Percentiles rank a stretch among this genome's conserved stretches.
Evolutionary conservation across 1,140 invertebrate species (phyloP).

Genomic region (Zaprionus gabonicus): DNA sequence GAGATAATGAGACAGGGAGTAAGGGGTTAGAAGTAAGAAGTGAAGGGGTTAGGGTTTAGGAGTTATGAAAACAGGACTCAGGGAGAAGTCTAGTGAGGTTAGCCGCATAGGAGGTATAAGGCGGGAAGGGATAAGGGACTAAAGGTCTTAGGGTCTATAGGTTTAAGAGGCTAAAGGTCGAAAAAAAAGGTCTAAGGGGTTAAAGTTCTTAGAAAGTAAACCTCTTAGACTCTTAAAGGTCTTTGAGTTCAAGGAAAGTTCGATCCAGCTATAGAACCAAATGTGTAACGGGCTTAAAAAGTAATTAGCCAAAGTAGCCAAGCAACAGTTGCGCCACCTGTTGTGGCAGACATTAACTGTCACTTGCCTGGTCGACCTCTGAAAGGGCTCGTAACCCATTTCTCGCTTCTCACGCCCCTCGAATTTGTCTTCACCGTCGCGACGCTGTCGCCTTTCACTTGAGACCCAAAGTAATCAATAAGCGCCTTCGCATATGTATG

Average conservation of each 20-base stretch:
- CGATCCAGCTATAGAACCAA: background rate
- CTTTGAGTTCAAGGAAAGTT: background rate
- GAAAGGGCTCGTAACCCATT: background rate
- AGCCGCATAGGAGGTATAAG: background rate
- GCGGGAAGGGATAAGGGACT: background rate
- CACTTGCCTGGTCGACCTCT: background rate
- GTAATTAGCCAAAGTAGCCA: background rate
- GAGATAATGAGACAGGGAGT: background rate
- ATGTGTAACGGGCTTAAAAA: background rate
- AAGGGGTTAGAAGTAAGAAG: background rate
- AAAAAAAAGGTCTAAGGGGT: background rate
- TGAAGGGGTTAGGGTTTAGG: background rate
- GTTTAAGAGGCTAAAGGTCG: background rate
- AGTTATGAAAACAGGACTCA: background rate
- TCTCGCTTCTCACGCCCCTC: slow-evolving; percentile 1
- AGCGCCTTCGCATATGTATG: slow-evolving; percentile 41
- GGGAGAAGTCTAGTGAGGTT: background rate
- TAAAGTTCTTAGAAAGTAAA: background rate
- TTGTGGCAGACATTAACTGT: background rate
- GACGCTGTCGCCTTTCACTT: slow-evolving; percentile 57
- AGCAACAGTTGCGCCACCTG: slow-evolving; percentile 4
- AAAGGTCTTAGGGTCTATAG: too few relatives aligned
- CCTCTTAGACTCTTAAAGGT: background rate
- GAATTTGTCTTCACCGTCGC: slow-evolving; percentile 3
- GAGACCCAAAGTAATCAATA: slow-evolving; percentile 23